Conservation (phyloP, 2,888 invertebrate genomes). For the Sympetrum striolatum region DNA sequence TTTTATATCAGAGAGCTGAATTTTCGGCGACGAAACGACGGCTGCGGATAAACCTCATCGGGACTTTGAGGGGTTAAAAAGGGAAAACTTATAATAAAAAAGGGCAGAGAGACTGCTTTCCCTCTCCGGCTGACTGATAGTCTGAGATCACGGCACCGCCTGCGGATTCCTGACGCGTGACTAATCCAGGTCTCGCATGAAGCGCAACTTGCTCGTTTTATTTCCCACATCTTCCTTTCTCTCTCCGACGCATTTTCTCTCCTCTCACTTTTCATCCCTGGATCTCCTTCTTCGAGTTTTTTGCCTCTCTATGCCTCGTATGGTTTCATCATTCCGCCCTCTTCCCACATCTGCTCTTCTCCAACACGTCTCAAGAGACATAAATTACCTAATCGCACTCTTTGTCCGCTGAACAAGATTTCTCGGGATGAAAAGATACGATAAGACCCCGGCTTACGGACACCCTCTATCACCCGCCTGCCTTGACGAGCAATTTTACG, state of each 20-base stretch:
- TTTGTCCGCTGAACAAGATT: no score
- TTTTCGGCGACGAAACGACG: neutral
- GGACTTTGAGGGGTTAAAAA: neutral
- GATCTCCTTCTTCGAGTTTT: neutral
- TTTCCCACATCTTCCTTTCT: neutral
- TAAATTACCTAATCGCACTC: neutral
- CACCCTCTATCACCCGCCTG: no score
- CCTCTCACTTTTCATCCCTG: neutral
- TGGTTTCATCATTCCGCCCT: neutral
- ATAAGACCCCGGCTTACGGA: no score
- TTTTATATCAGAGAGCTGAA: no score
- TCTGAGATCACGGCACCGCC: constrained; percentile 13
- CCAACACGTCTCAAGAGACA: neutral
- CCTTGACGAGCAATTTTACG: no score
- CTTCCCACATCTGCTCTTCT: neutral
- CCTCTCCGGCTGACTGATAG: neutral
- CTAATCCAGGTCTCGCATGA: constrained; percentile 22
- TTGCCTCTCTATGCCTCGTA: neutral
- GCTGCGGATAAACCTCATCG: no score
- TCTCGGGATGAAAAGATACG: no score
- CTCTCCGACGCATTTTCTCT: neutral
- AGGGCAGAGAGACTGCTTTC: neutral
- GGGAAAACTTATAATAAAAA: neutral
- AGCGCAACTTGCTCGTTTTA: neutral
- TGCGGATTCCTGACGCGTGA: constrained; percentile 10